A percentile compares a stretch with the other conserved stretches of the same genome.
Evolutionary conservation across 2,113 vertebrate species (phyloP).

Genomic region (Apistogramma diplotaenia): DNA sequence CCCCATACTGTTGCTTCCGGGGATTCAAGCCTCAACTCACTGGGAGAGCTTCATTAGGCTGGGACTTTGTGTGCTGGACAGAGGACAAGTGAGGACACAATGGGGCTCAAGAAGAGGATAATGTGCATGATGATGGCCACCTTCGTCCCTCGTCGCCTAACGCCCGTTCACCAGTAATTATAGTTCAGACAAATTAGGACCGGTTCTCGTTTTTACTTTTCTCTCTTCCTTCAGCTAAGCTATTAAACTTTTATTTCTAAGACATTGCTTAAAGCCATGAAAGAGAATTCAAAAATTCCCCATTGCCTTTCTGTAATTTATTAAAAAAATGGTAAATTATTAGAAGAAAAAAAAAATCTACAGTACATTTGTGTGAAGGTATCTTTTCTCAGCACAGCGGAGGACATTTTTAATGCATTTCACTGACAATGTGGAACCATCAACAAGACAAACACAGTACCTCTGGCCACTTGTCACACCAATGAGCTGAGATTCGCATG

Average conservation of each 20-base stretch:
- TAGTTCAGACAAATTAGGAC: constrained; percentile 69
- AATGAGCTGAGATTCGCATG: not conserved
- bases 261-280: constrained; percentile 76
- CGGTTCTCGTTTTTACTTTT: constrained; percentile 16
- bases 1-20: constrained; percentile 51
- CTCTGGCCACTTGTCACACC: not conserved
- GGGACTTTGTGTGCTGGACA: constrained; percentile 50
- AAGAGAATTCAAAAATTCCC: constrained; percentile 76
- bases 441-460: not conserved
- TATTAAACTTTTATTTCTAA: constrained; percentile 79
- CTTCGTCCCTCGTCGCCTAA: constrained; percentile 34
- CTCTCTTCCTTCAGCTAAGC: constrained; percentile 58
- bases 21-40: constrained; percentile 59
- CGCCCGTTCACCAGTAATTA: constrained; percentile 70
- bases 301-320: constrained; percentile 67
- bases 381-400: constrained; percentile 41
- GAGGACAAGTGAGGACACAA: constrained; percentile 52
- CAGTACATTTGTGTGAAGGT: constrained; percentile 68
- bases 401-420: not conserved
- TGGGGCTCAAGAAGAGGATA: constrained; percentile 22
- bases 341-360: constrained; percentile 72
- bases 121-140: constrained; percentile 39
- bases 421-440: not conserved
- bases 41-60: constrained; percentile 72
- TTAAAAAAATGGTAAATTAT: constrained; percentile 67